Evolutionary conservation across 1,140 invertebrate genomes (phyloP), one percentile per base, ranked within the genome.

Genomic region (Aleiodes sp.): DNA sequence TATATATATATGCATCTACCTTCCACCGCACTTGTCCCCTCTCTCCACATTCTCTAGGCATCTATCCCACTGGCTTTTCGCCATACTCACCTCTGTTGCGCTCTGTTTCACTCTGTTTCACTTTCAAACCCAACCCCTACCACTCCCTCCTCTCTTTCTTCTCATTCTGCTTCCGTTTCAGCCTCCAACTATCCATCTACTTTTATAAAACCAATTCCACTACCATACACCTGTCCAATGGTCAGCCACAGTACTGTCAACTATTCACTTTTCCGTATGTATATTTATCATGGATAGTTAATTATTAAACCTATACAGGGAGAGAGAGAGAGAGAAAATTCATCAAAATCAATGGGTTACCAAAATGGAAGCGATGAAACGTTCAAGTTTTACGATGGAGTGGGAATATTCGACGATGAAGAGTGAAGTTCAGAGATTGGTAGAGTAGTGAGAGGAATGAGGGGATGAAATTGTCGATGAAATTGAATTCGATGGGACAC

Each of bases 1-100:
- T 75, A 70, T 73, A 68, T 68, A 43, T 75, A 61, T 76, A 69
- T 66, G 41, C 70, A 70, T 71, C 41, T 60, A 46, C 70, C 60
- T 63, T 56, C 68, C 9, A 43, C 70, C 71, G 39, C 61, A 66
- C 52, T n/a, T n/a, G n/a, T n/a, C 56, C 61, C 39, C 26, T 41
- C 31, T 33, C 60, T 64, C 59, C 43, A 57, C 61, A 72, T 61
- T 72, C 67, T 62, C 41, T 19, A 26, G 12, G 26, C 28, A 52
- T 65, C 61, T 63, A 19, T 56, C 61, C 19, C 61, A 52, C 68
- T 46, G 41, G 24, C 62, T 65, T 65, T 35, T 29, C 57, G 19
- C 62, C 26, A 39, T 56, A 43, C 26, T 29, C 60, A 24, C 46
- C 41, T 70, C 43, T 63, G 43, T 59, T 33, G 28, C 61, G 39